Conservation (phyloP, 2,797 vertebrate species). For the Enteromius thamalakanensis region DNA sequence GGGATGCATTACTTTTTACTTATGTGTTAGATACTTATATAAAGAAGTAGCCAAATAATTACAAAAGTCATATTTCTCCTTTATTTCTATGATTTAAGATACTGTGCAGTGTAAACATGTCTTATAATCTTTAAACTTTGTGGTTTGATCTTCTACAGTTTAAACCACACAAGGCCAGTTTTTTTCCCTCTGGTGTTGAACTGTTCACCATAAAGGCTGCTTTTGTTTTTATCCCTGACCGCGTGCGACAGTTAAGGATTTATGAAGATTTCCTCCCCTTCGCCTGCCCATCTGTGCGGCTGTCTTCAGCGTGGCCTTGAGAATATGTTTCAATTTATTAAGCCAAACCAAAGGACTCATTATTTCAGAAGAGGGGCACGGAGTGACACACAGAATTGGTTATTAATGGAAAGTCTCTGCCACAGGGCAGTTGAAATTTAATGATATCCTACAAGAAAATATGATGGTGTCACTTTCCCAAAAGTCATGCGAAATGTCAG, state of each 20-base stretch:
- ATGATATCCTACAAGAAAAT: conserved; percentile 99
- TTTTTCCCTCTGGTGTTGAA: conserved; percentile 7
- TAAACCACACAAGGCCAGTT: neutral
- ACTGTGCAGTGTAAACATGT: neutral
- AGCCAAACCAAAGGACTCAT: conserved; percentile 99
- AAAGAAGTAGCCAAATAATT: neutral
- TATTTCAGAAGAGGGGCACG: conserved; percentile 93
- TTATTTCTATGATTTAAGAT: conserved; percentile 4
- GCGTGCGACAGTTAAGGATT: conserved; percentile 96
- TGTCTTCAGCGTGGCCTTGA: conserved; percentile 97
- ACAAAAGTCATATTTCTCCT: neutral
- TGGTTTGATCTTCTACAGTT: neutral
- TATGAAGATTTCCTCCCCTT: conserved; percentile 93
- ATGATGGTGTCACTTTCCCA: conserved; percentile 99
- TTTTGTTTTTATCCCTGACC: conserved; percentile 87
- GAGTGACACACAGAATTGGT: conserved; percentile 99
- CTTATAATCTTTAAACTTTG: neutral
- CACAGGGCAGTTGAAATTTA: conserved; percentile 99
- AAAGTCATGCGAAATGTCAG: conserved; percentile 99
- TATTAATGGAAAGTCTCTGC: conserved; percentile 99
- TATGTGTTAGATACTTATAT: neutral
- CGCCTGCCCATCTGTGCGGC: conserved; percentile 96
- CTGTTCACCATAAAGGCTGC: conserved; percentile 64
- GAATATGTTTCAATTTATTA: conserved; percentile 99
- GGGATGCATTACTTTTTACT: neutral